phyloP scores from a whole-genome alignment of 2,113 vertebrate species.

The Tautogolabrus adspersus region DNA sequence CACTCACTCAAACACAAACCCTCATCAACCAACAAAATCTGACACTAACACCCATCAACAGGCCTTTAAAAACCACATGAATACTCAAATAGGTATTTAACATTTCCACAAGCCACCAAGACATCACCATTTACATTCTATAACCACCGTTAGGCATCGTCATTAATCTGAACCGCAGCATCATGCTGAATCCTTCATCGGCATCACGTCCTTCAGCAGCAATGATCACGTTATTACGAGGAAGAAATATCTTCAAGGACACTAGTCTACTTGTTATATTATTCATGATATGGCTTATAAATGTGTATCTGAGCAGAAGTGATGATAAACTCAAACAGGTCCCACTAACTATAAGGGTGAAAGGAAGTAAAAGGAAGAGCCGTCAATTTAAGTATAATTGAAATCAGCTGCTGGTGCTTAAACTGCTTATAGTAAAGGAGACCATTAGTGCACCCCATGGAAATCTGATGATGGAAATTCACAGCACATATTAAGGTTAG shows the following conservation, averaged over 20 bases:
- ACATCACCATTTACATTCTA: slow-evolving; percentile 57
- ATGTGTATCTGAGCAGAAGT: slow-evolving; percentile 27
- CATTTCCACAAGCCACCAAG: slow-evolving; percentile 31
- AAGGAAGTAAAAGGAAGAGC: neutral
- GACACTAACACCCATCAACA: slow-evolving; percentile 37
- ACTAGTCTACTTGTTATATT: slow-evolving; percentile 37
- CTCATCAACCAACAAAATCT: slow-evolving; percentile 22
- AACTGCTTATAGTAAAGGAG: slow-evolving; percentile 1
- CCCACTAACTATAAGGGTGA: neutral
- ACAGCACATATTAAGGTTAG: slow-evolving; percentile 52
- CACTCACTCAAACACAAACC: neutral
- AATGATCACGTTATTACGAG: slow-evolving; percentile 19
- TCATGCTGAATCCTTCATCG: neutral
- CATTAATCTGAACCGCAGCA: slow-evolving; percentile 49
- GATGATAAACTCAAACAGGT: slow-evolving; percentile 10
- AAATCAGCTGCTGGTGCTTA: slow-evolving; percentile 24
- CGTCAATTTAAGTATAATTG: slow-evolving; percentile 36
- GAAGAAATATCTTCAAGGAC: slow-evolving; percentile 48
- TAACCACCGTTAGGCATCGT: slow-evolving; percentile 39
- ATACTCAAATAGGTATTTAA: slow-evolving; percentile 46
- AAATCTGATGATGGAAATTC: slow-evolving; percentile 50
- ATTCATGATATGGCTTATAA: slow-evolving; percentile 45
- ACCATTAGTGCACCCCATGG: slow-evolving; percentile 23
- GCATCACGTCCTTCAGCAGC: slow-evolving; percentile 28
- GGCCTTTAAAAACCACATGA: slow-evolving; percentile 15